phyloP scores from a whole-genome alignment of 2,113 vertebrate genomes.

The Ictalurus punctatus region DNA sequence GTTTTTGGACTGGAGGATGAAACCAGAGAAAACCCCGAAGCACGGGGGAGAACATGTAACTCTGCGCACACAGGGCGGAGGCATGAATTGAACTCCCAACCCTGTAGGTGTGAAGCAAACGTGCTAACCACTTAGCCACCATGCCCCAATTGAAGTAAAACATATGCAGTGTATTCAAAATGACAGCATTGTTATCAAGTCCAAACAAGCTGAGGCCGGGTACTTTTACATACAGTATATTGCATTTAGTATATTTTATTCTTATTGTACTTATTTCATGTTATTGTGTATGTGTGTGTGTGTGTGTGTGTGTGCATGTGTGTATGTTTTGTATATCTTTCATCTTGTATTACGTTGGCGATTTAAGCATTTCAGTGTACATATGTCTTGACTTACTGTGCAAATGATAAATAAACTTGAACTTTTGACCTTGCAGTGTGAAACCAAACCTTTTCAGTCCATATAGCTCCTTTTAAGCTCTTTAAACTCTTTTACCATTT shows the following conservation, averaged over 20 bases:
- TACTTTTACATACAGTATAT: not conserved
- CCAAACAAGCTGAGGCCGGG: not conserved
- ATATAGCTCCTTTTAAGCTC: not conserved
- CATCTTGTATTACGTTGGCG: not conserved
- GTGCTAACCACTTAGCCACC: too few relatives aligned
- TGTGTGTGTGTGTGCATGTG: not conserved
- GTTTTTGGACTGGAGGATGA: too few relatives aligned
- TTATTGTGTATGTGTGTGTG: too few relatives aligned
- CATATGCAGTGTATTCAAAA: not conserved
- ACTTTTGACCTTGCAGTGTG: not conserved
- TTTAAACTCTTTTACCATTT: not conserved
- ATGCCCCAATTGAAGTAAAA: too few relatives aligned
- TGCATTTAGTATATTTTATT: not conserved
- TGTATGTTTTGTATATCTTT: not conserved
- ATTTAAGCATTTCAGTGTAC: not conserved
- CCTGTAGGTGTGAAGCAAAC: too few relatives aligned
- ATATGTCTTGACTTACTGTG: not conserved
- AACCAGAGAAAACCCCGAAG: too few relatives aligned
- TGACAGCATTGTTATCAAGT: not conserved
- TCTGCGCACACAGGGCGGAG: too few relatives aligned
- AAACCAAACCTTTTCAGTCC: not conserved
- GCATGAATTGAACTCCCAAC: too few relatives aligned
- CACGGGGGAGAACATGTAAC: too few relatives aligned
- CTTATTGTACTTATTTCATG: not conserved
- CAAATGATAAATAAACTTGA: not conserved